Conservation (phyloP, 2,888 invertebrate species). For the Bibio marci region DNA sequence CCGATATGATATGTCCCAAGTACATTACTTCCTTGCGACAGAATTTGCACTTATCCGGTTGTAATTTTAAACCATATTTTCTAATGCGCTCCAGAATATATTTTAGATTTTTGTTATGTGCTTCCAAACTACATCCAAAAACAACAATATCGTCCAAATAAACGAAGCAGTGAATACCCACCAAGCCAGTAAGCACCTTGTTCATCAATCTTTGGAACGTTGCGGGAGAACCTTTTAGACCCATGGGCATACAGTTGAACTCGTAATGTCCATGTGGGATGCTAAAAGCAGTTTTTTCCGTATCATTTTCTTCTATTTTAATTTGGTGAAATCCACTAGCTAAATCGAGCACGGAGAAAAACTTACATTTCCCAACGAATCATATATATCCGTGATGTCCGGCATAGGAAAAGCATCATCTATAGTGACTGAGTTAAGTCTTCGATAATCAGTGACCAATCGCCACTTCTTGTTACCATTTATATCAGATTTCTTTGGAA, state of each 20-base stretch:
- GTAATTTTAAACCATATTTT: not conserved
- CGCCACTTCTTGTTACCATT: conserved; percentile 16
- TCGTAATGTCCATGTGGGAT: conserved; percentile 19
- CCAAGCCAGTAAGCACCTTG: no score
- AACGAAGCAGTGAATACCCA: no score
- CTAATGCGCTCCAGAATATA: not conserved
- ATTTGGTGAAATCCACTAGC: conserved; percentile 24
- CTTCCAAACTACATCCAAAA: not conserved
- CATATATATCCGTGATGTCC: conserved; percentile 21
- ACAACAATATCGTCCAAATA: not conserved
- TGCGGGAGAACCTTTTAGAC: no score
- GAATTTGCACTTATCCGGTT: not conserved
- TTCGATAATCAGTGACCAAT: conserved; percentile 22
- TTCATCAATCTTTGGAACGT: no score
- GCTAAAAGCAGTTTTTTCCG: conserved; percentile 21
- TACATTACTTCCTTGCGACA: not conserved
- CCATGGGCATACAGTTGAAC: conserved; percentile 18
- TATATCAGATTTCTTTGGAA: conserved; percentile 18
- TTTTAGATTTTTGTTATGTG: not conserved
- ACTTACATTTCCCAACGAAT: conserved; percentile 20
- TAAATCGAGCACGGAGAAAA: conserved; percentile 22
- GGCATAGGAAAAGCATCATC: conserved; percentile 21
- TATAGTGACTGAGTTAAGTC: conserved; percentile 22
- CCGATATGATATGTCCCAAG: not conserved
- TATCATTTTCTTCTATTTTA: conserved; percentile 14